Percentiles rank a stretch among this genome's conserved stretches.
Evolutionary conservation across 2,888 invertebrate species (phyloP).

Genomic region (Boloria euphrosyne): DNA sequence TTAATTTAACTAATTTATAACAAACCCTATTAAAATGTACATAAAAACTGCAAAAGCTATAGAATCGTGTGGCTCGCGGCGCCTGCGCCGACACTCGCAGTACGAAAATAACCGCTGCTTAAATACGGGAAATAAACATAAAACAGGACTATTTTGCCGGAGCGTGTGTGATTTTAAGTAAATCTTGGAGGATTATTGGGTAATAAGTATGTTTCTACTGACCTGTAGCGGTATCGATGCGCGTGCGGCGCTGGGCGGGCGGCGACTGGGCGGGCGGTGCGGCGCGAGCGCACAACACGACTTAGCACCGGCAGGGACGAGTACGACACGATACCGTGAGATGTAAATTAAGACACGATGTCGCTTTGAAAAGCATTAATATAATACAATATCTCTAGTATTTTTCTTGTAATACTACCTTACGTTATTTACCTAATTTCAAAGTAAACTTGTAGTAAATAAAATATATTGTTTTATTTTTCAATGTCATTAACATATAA

Average conservation of each 20-base stretch:
- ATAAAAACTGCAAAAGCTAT: conserved; percentile 48
- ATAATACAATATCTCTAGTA: background rate
- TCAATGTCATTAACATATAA: too few relatives aligned
- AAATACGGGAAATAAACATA: background rate
- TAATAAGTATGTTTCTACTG: conserved; percentile 25
- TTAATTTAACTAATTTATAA: background rate
- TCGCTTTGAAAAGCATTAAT: background rate
- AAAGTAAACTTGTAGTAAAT: too few relatives aligned
- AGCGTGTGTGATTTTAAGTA: background rate
- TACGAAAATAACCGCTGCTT: conserved; percentile 49
- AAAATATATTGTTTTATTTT: too few relatives aligned
- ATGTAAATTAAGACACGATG: conserved; percentile 21
- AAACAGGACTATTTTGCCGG: background rate
- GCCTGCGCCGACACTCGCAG: conserved; percentile 50
- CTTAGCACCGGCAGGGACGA: conserved; percentile 19
- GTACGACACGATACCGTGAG: conserved; percentile 42
- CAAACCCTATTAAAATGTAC: conserved; percentile 23
- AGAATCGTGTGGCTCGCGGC: conserved; percentile 59
- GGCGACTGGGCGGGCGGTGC: conserved; percentile 78
- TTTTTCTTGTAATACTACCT: too few relatives aligned
- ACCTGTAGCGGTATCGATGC: conserved; percentile 44
- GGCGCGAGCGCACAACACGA: conserved; percentile 48
- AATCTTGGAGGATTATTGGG: conserved; percentile 1
- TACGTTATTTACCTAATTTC: too few relatives aligned
- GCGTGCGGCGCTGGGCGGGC: conserved; percentile 73